Conservation (phyloP, 2,113 vertebrate species). For the Hippocampus abdominalis region DNA sequence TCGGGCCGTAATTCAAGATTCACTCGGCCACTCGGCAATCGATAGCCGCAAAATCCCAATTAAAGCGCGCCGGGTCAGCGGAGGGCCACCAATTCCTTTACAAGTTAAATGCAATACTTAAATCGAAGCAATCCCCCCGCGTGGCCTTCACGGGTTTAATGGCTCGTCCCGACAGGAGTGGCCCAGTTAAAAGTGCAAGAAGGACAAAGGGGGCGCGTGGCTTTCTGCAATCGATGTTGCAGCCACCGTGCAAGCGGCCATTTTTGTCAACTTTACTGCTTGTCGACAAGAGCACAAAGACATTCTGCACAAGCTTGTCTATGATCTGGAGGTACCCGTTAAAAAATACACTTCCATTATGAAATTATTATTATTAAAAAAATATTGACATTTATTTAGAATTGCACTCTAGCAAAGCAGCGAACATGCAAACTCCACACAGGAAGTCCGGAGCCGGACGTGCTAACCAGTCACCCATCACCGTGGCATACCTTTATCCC, state of each 20-base stretch:
- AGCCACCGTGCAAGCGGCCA: background rate
- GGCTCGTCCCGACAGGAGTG: slow-evolving; percentile 58
- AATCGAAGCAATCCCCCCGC: slow-evolving; percentile 62
- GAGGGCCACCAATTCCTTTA: slow-evolving; percentile 73
- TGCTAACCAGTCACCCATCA: no score
- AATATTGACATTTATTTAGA: background rate
- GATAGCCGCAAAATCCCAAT: slow-evolving; percentile 77
- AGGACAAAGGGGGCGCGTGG: slow-evolving; percentile 36
- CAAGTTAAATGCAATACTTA: slow-evolving; percentile 76
- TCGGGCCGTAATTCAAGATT: slow-evolving; percentile 72
- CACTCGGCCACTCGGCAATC: slow-evolving; percentile 68
- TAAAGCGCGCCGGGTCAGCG: slow-evolving; percentile 73
- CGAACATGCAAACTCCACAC: no score
- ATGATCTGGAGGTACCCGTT: background rate
- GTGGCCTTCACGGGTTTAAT: slow-evolving; percentile 74
- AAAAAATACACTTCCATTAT: background rate
- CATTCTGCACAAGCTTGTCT: background rate
- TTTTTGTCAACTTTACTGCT: slow-evolving; percentile 2
- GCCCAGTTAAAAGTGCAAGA: slow-evolving; percentile 59
- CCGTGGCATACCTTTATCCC: no score
- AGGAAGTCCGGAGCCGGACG: no score
- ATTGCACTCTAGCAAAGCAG: background rate
- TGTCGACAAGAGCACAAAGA: background rate
- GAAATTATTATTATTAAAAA: no score
- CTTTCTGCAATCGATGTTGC: slow-evolving; percentile 28